Evolutionary conservation across 2,888 invertebrate genomes (phyloP), one percentile per base, ranked within the genome.

Genomic region (Belgica antarctica): DNA sequence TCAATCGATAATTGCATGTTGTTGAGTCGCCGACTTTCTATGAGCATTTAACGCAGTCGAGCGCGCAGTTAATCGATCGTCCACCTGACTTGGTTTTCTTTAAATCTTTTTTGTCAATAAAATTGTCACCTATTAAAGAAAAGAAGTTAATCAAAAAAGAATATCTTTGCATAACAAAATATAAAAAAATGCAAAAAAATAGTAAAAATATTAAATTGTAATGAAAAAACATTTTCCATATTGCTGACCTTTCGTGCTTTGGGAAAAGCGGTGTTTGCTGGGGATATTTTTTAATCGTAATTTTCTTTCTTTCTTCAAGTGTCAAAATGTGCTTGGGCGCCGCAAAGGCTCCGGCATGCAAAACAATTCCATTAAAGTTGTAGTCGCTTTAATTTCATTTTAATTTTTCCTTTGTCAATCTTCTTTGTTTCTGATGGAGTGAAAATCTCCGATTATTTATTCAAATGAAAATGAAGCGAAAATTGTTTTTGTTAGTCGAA

Each of bases 331-430:
- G n/a, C n/a, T n/a, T n/a, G n/a, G n/a, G n/a, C n/a, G n/a, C n/a
- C n/a, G n/a, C n/a, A n/a, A n/a, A n/a, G n/a, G n/a, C n/a, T n/a
- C n/a, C n/a, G 15, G 15, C 41, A 41, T 41, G 10, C 12, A 41
- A 41, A 41, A 41, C 41, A 41, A 41, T 41, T 41, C 41, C 41
- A 41, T 41, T 41, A 41, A n/a, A 15, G 15, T 41, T 41, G 41
- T 41, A 41, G 41, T 41, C 41, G 41, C 41, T 41, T 41, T n/a
- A n/a, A 41, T 41, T 41, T 41, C 12, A 41, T 41, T 41, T 41
- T 41, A 41, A n/a, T 41, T 15, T 41, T 41, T 41, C 12, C 15
- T 41, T 41, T 41, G 41, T 41, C 12, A 41, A 34, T 41, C 41
- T 41, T 3, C n/a, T n/a, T n/a, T 3, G 3, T 41, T 41, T 41